These are phyloP conservation scores for Marasmarcha lunaedactyla DNA, from an alignment of 2,888 invertebrate genomes.

Conservation along the genomic window DNA sequence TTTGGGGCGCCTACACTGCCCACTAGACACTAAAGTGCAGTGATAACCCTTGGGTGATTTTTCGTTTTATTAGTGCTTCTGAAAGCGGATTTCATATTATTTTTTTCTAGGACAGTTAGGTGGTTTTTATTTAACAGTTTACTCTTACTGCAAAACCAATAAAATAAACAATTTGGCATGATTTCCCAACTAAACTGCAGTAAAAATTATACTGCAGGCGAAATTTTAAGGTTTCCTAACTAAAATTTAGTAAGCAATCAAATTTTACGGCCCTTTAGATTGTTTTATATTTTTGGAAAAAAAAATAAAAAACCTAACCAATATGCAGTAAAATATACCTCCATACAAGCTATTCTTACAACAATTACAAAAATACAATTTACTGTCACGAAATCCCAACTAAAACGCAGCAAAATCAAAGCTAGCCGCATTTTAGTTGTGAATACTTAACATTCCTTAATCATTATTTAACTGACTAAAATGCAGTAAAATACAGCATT, in stretches of 20 bases:
- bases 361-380: slow-evolving; percentile 1
- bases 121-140: slow-evolving; percentile 5
- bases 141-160: neutral
- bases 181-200: neutral
- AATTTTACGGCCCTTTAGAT: no score
- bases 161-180: no score
- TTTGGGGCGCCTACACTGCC: no score
- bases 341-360: slow-evolving; percentile 3
- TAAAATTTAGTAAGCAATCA: no score
- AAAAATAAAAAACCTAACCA: slow-evolving; percentile 3
- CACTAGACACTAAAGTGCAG: neutral
- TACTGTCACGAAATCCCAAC: neutral
- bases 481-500: slow-evolving; percentile 4
- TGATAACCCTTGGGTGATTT: slow-evolving; percentile 3
- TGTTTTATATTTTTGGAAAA: neutral
- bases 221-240: no score
- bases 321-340: slow-evolving; percentile 6
- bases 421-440: slow-evolving; percentile 3
- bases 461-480: slow-evolving; percentile 5
- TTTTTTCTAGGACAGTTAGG: slow-evolving; percentile 4
- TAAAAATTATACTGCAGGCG: slow-evolving; percentile 1
- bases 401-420: slow-evolving; percentile 4
- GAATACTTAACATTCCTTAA: slow-evolving; percentile 2
- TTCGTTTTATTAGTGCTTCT: slow-evolving; percentile 5
- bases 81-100: slow-evolving; percentile 3